Conservation (phyloP, 2,797 vertebrate genomes). For the Cryptoblepharus egeriae region DNA sequence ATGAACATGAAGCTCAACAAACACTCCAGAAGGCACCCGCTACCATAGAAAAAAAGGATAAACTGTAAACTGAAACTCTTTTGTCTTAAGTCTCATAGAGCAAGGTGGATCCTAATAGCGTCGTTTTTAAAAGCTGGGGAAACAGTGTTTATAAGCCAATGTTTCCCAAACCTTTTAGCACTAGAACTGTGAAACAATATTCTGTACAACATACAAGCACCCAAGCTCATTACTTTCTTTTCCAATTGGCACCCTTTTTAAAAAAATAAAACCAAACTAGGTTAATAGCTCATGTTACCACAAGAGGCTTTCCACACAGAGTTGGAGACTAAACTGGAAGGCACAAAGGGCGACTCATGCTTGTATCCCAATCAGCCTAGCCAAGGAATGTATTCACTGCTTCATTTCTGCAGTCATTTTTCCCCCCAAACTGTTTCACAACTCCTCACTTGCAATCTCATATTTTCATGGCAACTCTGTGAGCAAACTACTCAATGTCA, state of each 20-base stretch:
- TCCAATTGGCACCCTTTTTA: not conserved
- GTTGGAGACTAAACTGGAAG: not conserved
- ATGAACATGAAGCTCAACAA: too few relatives aligned
- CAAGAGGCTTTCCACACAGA: not conserved
- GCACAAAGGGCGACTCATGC: not conserved
- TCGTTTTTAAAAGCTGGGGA: too few relatives aligned
- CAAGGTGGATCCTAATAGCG: too few relatives aligned
- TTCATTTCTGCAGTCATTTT: not conserved
- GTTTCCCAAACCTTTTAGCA: too few relatives aligned
- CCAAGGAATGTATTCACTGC: conserved; percentile 3
- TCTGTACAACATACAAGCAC: not conserved
- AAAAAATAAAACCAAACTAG: not conserved
- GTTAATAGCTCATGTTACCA: not conserved
- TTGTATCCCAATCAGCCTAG: not conserved
- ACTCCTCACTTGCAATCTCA: conserved; percentile 39
- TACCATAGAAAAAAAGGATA: too few relatives aligned
- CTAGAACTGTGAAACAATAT: not conserved
- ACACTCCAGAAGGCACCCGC: too few relatives aligned
- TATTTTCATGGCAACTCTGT: conserved; percentile 18
- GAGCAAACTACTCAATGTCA: conserved; percentile 4
- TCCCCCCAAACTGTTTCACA: not conserved
- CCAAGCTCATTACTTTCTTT: not conserved
- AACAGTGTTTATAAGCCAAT: too few relatives aligned
- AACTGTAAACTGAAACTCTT: too few relatives aligned
- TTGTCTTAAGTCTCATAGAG: too few relatives aligned